These are phyloP conservation scores for Scaptomyza reducta DNA, from an alignment of 2,888 invertebrate genomes.

Conservation along the genomic window DNA sequence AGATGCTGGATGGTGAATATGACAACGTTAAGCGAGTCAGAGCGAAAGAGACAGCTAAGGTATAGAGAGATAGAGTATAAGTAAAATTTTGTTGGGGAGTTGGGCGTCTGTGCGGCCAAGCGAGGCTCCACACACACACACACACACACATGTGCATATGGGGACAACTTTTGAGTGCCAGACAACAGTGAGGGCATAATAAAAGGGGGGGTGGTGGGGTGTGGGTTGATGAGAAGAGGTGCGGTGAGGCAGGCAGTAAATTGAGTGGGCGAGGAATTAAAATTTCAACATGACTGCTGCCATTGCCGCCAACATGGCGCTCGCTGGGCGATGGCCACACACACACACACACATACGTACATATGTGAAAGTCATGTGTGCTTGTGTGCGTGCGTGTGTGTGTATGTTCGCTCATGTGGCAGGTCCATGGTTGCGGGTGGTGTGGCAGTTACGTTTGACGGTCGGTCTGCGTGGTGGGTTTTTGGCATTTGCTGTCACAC, in stretches of 20 bases:
- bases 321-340: constrained; percentile 61
- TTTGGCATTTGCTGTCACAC: constrained; percentile 77
- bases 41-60: constrained; percentile 2
- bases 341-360: constrained; percentile 20
- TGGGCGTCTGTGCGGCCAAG: constrained; percentile 48
- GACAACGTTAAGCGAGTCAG: background rate
- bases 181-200: constrained; percentile 49
- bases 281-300: constrained; percentile 82
- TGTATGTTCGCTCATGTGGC: constrained; percentile 42
- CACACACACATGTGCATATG: constrained; percentile 27
- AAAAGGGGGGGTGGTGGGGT: background rate
- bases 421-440: constrained; percentile 40
- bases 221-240: too few relatives aligned
- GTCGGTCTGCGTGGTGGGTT: constrained; percentile 65
- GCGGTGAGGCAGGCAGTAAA: constrained; percentile 47
- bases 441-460: constrained; percentile 34
- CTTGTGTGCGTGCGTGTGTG: constrained; percentile 40
- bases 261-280: constrained; percentile 84
- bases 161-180: constrained; percentile 71
- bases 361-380: constrained; percentile 15
- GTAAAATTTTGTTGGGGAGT: constrained; percentile 15
- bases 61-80: constrained; percentile 10
- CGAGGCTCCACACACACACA: constrained; percentile 46
- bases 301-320: constrained; percentile 68
- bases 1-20: background rate